Base-by-base conservation (phyloP, 2,113 vertebrate genomes). In the Otis tarda region DNA sequence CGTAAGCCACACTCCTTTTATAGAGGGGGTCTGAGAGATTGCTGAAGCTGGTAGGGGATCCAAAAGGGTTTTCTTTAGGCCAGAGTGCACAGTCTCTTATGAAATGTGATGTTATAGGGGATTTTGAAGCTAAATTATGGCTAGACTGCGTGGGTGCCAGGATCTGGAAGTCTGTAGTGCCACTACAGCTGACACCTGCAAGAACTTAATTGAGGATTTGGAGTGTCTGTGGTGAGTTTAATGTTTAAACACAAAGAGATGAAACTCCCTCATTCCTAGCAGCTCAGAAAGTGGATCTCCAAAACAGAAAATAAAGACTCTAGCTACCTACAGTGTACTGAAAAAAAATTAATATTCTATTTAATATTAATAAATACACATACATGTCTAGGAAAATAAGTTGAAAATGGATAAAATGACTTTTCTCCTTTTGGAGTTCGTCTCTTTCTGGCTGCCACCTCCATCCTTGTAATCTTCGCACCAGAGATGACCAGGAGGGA, bases 181-280 rank as follows among this genome's bases (percentile, higher is more conserved):
- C 50, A 83, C 76, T 69, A 39, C 79, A 92, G 69, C 78, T 91
- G 75, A 93, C 59, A 91, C 89, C 76, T 94, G 94, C 87, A 87
- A 76, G 64, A 91, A 74, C 9, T 60, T 78, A 80, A 89, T 69
- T 59, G 76, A 95, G 33, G 69, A 85, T 88, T n/a, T 89, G 79
- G 71, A 81, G 39, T 25, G 12, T 68, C 87, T 91, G 33, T 93
- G n/a, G 64, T 22, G 35, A 91, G 24, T 78, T 94, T 76, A 91
- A 85, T 90, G 71, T 77, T 64, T 70, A 83, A 94, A 83, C 74
- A 94, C 61, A 93, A 93, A 69, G 81, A 77, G 60, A 93, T 70
- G n/a, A 68, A 78, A 71, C 50, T 70, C 43, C 6, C 8, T 71
- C 22, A 64, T 82, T 87, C 30, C 28, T 77, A 67, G 41, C 69